A percentile compares a stretch with the other conserved stretches of the same genome.
phyloP scores from a whole-genome alignment of 2,888 invertebrate genomes.

The Andricus curvator region DNA sequence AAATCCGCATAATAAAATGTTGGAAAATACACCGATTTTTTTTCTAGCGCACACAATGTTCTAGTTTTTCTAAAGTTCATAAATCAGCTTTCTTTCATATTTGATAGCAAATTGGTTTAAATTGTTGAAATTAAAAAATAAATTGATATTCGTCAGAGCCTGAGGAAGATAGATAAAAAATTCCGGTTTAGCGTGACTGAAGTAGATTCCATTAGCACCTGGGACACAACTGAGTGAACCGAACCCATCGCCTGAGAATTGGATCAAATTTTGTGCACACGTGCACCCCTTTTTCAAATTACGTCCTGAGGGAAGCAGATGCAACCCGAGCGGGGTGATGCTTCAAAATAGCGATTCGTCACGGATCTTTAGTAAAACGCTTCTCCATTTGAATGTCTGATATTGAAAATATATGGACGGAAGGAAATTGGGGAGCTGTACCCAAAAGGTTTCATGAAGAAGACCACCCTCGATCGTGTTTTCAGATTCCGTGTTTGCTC shows the following conservation, averaged over 20 bases:
- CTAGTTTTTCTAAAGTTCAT: too few species aligned
- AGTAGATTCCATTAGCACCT: conserved; percentile 25
- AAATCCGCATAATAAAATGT: too few species aligned
- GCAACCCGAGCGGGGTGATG: conserved; percentile 31
- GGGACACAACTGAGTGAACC: not conserved
- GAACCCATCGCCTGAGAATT: conserved; percentile 1
- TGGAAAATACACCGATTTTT: too few species aligned
- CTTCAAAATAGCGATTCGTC: conserved; percentile 43
- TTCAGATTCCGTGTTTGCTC: not conserved
- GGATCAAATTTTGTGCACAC: conserved; percentile 12
- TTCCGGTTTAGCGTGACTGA: not conserved
- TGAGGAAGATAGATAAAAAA: not conserved
- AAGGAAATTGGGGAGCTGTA: not conserved
- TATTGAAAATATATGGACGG: conserved; percentile 36
- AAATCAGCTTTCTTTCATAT: too few species aligned
- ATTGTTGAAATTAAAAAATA: not conserved
- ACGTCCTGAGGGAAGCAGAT: conserved; percentile 39
- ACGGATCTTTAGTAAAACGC: conserved; percentile 43
- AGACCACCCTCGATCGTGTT: conserved; percentile 5
- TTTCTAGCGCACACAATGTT: too few species aligned
- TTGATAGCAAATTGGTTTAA: not conserved
- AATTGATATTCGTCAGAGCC: not conserved
- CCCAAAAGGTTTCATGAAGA: not conserved
- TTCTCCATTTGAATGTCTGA: conserved; percentile 45
- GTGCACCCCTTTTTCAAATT: conserved; percentile 37